phyloP scores from a whole-genome alignment of 2,797 vertebrate genomes.

The Strix occidentalis region DNA sequence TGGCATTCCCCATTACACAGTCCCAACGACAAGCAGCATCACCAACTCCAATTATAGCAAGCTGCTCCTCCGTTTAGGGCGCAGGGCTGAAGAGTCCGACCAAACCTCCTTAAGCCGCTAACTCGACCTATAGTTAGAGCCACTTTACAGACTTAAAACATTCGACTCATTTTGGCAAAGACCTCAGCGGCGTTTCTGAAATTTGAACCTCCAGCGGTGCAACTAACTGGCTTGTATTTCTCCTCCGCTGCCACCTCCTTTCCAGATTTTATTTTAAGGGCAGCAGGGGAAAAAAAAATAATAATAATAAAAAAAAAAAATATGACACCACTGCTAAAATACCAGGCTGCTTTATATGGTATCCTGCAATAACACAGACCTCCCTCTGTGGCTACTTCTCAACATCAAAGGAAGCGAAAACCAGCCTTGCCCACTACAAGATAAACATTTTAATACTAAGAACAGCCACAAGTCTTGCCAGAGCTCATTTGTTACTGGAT shows the following conservation, averaged over 20 bases:
- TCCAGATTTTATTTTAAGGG: background rate
- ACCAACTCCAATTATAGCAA: background rate
- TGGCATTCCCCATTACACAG: background rate
- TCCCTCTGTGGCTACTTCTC: background rate
- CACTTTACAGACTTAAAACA: background rate
- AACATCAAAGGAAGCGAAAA: background rate
- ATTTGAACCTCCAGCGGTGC: background rate
- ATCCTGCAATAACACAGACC: background rate
- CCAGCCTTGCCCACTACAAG: background rate
- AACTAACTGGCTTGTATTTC: background rate
- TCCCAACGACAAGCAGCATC: background rate
- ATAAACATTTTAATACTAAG: background rate
- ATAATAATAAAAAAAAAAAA: no score
- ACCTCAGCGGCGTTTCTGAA: background rate
- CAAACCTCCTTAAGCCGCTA: background rate
- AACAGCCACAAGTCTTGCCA: background rate
- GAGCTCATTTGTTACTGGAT: background rate
- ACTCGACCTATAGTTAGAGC: background rate
- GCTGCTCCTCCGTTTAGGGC: background rate
- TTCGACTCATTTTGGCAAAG: background rate
- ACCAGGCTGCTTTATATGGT: background rate
- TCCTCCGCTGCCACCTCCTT: background rate
- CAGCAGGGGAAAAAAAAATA: background rate
- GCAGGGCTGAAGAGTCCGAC: background rate
- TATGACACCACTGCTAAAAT: background rate